A percentile compares a stretch with the other conserved stretches of the same genome.
phyloP scores from a whole-genome alignment of 2,888 invertebrate species.

The Omphaloscelis lunosa region DNA sequence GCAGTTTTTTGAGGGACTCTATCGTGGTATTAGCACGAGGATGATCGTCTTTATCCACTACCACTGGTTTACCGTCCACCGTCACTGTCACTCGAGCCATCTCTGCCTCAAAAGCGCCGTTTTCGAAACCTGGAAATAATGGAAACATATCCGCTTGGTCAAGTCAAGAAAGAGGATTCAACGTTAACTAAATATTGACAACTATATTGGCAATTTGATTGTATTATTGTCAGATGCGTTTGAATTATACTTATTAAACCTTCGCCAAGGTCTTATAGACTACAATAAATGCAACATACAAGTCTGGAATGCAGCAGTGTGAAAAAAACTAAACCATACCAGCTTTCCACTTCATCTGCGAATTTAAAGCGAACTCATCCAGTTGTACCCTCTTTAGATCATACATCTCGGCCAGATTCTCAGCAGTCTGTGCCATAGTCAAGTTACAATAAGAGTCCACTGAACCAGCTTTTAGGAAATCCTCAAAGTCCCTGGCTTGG shows the following conservation, averaged over 20 bases:
- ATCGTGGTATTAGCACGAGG: constrained; percentile 96
- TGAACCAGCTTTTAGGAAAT: constrained; percentile 93
- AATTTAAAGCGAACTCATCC: constrained; percentile 95
- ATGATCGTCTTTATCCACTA: constrained; percentile 96
- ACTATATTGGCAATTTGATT: neutral
- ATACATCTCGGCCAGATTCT: constrained; percentile 96
- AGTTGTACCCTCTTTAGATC: constrained; percentile 94
- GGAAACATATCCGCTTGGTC: neutral
- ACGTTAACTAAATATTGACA: neutral
- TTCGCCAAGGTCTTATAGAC: neutral
- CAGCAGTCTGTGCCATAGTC: constrained; percentile 98
- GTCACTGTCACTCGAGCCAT: constrained; percentile 95
- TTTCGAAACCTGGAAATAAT: constrained; percentile 27
- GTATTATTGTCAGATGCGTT: neutral
- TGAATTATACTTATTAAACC: neutral
- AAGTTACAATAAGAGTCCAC: constrained; percentile 96
- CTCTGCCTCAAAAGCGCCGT: constrained; percentile 89
- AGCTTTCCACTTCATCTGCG: constrained; percentile 96
- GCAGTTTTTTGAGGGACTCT: constrained; percentile 95
- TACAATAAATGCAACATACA: neutral
- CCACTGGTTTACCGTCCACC: constrained; percentile 94
- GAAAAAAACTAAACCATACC: constrained; percentile 87
- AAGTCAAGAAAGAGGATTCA: neutral
- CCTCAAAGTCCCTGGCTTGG: constrained; percentile 94
- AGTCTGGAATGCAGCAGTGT: neutral